Base-by-base conservation (phyloP, 1,140 invertebrate genomes). In the Asobara japonica region DNA sequence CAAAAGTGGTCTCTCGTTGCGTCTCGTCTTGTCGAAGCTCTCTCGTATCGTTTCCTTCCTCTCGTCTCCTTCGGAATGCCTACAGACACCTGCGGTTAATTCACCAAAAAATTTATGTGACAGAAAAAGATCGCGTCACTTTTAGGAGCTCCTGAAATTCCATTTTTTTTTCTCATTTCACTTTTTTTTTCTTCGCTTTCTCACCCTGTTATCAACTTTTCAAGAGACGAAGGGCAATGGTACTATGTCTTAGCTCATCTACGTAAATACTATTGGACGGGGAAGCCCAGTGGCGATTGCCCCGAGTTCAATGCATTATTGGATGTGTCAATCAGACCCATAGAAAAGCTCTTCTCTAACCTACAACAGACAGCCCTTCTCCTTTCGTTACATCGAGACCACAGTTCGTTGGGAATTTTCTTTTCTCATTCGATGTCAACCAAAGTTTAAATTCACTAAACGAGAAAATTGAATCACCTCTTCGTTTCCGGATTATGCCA, bases 231-330 rank as follows among this genome's bases (percentile, higher is more conserved):
- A n/a, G n/a, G n/a, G n/a, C n/a, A n/a, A n/a, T n/a, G 1, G 8
- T 45, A 45, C 2, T 27, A 6, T 11, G 1, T 56, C 22, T 27
- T 22, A 56, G 8, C 22, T 56, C 51, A 56, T 25, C 51, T 56
- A 56, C 51, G 51, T 18, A 56, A 56, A 56, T 56, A 56, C 51
- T 16, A 25, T 18, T 56, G 51, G 51, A 56, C 13, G 20, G 51
- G 51, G 51, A 27, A 56, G 51, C 51, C 51, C 51, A 56, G 51
- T 22, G 51, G 51, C 51, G 51, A 56, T 56, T 56, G 11, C 18
- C 22, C 25, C 18, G 22, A 56, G 51, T 56, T 56, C 22, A 56
- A 56, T 56, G 25, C 51, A 25, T 56, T 56, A 56, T 56, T 56
- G 51, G 51, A 56, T 56, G 18, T 18, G 51, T 56, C 51, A n/a